Percentiles rank a stretch among this genome's conserved stretches.
These are phyloP conservation scores for Dicroscelio sp. DNA, from an alignment of 2,888 invertebrate species.

Conservation along the genomic window DNA sequence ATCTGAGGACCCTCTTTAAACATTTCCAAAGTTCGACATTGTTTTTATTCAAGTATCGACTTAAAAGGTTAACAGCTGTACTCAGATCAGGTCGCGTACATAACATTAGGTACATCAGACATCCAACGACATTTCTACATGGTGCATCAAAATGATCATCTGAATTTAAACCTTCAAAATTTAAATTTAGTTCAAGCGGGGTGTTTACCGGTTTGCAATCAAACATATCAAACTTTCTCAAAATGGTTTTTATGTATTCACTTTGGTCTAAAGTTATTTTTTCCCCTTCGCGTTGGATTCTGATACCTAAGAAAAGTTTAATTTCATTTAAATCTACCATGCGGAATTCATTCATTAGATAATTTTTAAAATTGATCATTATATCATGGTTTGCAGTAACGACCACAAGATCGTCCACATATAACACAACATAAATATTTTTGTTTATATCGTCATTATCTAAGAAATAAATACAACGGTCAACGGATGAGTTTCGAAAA, in stretches of 20 bases:
- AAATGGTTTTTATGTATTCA: background rate
- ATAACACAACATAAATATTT: slow-evolving; percentile 68
- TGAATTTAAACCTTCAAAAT: slow-evolving; percentile 47
- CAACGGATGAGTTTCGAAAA: slow-evolving; percentile 27
- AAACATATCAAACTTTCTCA: slow-evolving; percentile 38
- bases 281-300: slow-evolving; percentile 48
- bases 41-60: slow-evolving; percentile 40
- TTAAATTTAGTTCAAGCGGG: slow-evolving; percentile 10
- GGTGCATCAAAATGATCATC: slow-evolving; percentile 26
- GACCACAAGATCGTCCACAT: slow-evolving; percentile 68
- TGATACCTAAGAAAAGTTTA: slow-evolving; percentile 28
- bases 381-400: background rate
- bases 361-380: slow-evolving; percentile 42
- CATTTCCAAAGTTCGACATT: slow-evolving; percentile 45
- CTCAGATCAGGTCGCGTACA: slow-evolving; percentile 53
- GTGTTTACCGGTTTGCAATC: slow-evolving; percentile 42
- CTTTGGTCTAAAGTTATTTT: slow-evolving; percentile 50
- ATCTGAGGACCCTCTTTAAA: slow-evolving; percentile 24
- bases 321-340: slow-evolving; percentile 36
- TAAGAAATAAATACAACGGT: slow-evolving; percentile 57
- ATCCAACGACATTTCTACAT: slow-evolving; percentile 20
- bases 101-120: slow-evolving; percentile 39
- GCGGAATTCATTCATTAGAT: slow-evolving; percentile 30
- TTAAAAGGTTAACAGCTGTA: slow-evolving; percentile 48
- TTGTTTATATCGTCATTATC: slow-evolving; percentile 53